Evolutionary conservation across 2,113 vertebrate genomes (phyloP).

Genomic region (Carassius carassius): DNA sequence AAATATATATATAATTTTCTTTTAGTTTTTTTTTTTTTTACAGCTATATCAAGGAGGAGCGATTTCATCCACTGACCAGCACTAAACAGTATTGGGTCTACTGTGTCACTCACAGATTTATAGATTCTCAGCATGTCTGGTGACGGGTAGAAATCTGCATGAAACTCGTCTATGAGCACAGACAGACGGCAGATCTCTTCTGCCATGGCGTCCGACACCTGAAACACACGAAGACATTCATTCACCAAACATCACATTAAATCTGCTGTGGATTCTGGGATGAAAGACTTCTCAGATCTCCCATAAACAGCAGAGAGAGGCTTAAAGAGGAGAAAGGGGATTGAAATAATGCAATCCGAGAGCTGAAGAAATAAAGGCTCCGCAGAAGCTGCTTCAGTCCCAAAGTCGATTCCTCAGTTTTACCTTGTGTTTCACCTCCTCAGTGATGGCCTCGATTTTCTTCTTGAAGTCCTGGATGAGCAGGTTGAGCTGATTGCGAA

Average conservation of each 20-base stretch:
- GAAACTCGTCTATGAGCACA: conserved; percentile 91
- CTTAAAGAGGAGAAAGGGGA: too few relatives aligned
- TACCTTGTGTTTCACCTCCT: conserved; percentile 90
- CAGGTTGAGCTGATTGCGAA: conserved; percentile 88
- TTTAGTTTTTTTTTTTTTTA: too few relatives aligned
- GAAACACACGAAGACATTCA: conserved; percentile 40
- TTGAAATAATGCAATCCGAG: too few relatives aligned
- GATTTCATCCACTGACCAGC: too few relatives aligned
- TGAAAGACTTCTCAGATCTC: too few relatives aligned
- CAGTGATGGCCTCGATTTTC: conserved; percentile 88
- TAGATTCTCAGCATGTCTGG: conserved; percentile 87
- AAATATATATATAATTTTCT: too few relatives aligned
- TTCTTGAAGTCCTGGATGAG: conserved; percentile 88
- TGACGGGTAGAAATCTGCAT: conserved; percentile 88
- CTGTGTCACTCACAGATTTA: conserved; percentile 82
- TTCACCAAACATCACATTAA: background rate
- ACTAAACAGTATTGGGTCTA: too few relatives aligned
- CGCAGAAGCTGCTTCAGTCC: too few relatives aligned
- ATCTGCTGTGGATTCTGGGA: background rate
- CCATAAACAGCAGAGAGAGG: too few relatives aligned
- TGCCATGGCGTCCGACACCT: conserved; percentile 94
- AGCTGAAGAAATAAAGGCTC: too few relatives aligned
- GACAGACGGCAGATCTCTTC: conserved; percentile 95
- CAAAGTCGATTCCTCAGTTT: too few relatives aligned
- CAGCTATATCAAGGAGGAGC: too few relatives aligned